Base-by-base conservation (phyloP, 2,888 invertebrate genomes). In the Spisula solida region DNA sequence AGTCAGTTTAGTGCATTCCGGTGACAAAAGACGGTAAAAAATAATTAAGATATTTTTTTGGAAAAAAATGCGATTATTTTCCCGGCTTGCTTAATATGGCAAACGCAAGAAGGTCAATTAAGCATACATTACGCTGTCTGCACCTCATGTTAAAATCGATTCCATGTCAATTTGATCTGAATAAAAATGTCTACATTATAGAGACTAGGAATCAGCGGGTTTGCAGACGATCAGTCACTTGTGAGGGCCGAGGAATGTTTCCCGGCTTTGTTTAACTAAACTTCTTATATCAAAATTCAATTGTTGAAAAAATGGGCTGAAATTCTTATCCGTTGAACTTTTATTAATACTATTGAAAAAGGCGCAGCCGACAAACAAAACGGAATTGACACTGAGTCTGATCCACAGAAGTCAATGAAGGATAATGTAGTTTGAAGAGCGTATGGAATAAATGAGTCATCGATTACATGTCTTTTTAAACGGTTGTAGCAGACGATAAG, bases 351-450 rank as follows among this genome's bases (percentile, higher is more conserved):
- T 25, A 25, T 66, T 66, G 60, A n/a, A 25, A 4, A 66, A 25
- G n/a, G 20, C 60, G 60, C 60, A 25, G 60, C 8, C 8, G 25
- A 66, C 60, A 66, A 66, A 66, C 60, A 66, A 25, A 25, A 25
- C 60, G 60, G 60, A 66, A n/a, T 25, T 66, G 60, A 66, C n/a
- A 66, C 60, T 66, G n/a, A 66, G n/a, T 12, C n/a, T 25, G 60
- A 66, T 66, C 25, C 60, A 2, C 60, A 25, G 60, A n/a, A 66
- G 60, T 66, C 60, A 66, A 66, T 66, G 25, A 66, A 25, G 25
- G 10, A 66, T 25, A 66, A 25, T 66, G 60, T 25, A 25, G 25
- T 66, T 66, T 6, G n/a, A 60, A 60, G 60, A 8, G n/a, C 1
- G 60, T 25, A 60, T 14, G 60, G 20, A 60, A 60, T 60, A 60